Base-by-base conservation (phyloP, 2,797 vertebrate species). In the Galago senegalensis region DNA sequence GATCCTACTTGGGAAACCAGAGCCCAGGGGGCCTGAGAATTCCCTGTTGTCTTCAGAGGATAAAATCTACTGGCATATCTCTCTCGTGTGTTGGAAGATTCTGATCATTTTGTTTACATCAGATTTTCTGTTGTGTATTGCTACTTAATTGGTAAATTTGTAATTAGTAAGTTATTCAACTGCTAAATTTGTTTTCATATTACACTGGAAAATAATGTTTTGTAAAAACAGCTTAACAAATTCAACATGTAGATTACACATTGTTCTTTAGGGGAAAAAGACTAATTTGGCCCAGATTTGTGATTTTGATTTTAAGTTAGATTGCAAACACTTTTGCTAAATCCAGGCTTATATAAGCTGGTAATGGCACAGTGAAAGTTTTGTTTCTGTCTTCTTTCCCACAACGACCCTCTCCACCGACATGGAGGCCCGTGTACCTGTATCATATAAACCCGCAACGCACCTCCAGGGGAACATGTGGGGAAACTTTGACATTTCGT, bases 221-320 rank as follows among this genome's bases (percentile, higher is more conserved):
- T 61, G 53, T 11, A 75, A 70, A 82, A 80, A 40, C n/a, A 93
- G 5, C 46, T 46, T 95, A 72, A 61, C 56, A 80, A 60, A 70
- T 49, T 82, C 53, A 69, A 69, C 90, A 17, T 87, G 65, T 88
- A 73, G 53, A 94, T 31, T 56, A 4, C 37, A 10, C 13, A 0
- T 77, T 93, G 46, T 72, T 49, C 73, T 88, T 61, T 27, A 82
- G 17, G 11, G 23, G 37, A 20, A 20, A 53, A 80, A 73, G 21
- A 67, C 23, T 37, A 56, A 0, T 92, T 72, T 63, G 43, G 11
- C 69, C 76, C 46, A 70, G 40, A 46, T 90, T 31, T 81, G 29
- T 84, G 53, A 72, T 79, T 70, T 53, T 77, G 87, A 72, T 65
- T 94, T 92, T 61, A 80, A 87, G 25, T 86, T 88, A 81, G 70